Percentiles rank a stretch among this genome's conserved stretches.
These are phyloP conservation scores for Apantesis nais DNA, from an alignment of 2,888 invertebrate genomes.

Conservation along the genomic window DNA sequence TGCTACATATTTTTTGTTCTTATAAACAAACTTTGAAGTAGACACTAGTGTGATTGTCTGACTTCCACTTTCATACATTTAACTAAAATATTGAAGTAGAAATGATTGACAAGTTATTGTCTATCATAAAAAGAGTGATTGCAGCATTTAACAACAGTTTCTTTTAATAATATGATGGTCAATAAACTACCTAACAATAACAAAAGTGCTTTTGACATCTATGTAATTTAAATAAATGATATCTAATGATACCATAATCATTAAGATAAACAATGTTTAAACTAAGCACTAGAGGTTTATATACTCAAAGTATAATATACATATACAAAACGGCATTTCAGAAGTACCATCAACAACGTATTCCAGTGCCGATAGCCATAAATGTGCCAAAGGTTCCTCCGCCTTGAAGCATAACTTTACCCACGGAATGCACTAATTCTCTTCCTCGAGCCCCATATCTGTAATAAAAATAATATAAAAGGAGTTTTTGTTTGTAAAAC, in stretches of 20 bases:
- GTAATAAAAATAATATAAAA: constrained; percentile 44
- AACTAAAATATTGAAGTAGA: background rate
- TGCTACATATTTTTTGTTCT: background rate
- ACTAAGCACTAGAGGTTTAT: constrained; percentile 45
- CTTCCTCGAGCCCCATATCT: constrained; percentile 96
- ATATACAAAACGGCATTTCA: constrained; percentile 52
- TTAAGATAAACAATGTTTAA: constrained; percentile 33
- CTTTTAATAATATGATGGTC: background rate
- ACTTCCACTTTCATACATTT: background rate
- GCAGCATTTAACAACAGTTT: background rate
- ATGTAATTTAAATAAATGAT: background rate
- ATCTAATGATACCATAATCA: constrained; percentile 1
- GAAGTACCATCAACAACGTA: constrained; percentile 88
- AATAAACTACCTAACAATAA: background rate
- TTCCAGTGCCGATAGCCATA: constrained; percentile 96
- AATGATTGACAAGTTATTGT: background rate
- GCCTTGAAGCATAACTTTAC: constrained; percentile 98
- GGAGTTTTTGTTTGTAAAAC: background rate
- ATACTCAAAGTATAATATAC: constrained; percentile 46
- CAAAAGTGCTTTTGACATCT: background rate
- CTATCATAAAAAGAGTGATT: background rate
- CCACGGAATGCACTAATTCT: constrained; percentile 96
- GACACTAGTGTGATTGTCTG: background rate
- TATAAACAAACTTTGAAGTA: background rate
- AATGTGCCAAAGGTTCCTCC: constrained; percentile 99